Conservation (phyloP, 2,888 invertebrate genomes). For the Cryptus viduatorius region DNA sequence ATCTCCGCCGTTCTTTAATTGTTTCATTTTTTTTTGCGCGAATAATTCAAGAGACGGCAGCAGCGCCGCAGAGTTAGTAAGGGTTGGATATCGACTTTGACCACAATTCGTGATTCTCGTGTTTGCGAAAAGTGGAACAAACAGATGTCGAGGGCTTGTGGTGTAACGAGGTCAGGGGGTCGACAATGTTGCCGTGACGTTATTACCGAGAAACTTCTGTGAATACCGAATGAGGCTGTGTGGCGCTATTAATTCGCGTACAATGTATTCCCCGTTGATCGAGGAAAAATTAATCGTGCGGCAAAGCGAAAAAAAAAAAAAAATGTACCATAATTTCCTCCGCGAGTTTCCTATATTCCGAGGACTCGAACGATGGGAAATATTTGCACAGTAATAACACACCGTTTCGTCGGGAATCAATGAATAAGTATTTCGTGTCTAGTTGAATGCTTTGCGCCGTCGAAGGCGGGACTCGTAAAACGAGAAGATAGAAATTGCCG, state of each 20-base stretch:
- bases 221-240: conserved; percentile 9
- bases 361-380: neutral
- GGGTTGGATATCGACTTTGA: conserved; percentile 13
- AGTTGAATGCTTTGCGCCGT: neutral
- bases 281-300: conserved; percentile 32
- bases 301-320: neutral
- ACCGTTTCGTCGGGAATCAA: neutral
- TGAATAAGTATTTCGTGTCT: neutral
- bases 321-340: neutral
- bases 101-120: conserved; percentile 20
- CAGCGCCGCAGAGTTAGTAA: neutral
- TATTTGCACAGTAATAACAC: conserved; percentile 3
- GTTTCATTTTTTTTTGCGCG: too few relatives aligned
- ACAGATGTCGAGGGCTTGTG: conserved; percentile 25
- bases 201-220: conserved; percentile 46
- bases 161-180: conserved; percentile 52
- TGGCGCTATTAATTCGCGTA: neutral
- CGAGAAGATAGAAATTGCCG: conserved; percentile 23
- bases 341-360: neutral
- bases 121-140: conserved; percentile 47
- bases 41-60: too few relatives aligned
- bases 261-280: conserved; percentile 16
- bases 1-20: too few relatives aligned
- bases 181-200: conserved; percentile 34
- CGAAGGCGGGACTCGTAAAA: conserved; percentile 33